These are phyloP conservation scores for Caenorhabditis zanzibari DNA, from an alignment of 2,888 invertebrate genomes.

Conservation along the genomic window DNA sequence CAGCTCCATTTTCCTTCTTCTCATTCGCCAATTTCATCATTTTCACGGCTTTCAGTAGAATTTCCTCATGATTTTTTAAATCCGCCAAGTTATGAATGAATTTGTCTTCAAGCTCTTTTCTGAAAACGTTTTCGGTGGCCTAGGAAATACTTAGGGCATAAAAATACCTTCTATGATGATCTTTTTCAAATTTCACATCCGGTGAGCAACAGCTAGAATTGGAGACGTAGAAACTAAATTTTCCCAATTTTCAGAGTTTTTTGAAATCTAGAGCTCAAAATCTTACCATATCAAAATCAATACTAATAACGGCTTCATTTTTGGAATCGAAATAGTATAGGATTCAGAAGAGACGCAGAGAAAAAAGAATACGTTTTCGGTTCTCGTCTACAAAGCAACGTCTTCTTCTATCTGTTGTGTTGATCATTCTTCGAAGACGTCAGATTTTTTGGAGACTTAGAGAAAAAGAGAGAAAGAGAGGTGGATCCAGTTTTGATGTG, in stretches of 20 bases:
- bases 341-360: not conserved
- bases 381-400: not conserved
- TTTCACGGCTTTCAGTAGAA: constrained; percentile 62
- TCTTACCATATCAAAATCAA: constrained; percentile 8
- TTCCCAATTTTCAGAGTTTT: not conserved
- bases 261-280: not conserved
- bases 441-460: not conserved
- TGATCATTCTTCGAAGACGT: not conserved
- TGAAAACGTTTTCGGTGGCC: not conserved
- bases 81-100: constrained; percentile 56
- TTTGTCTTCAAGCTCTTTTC: constrained; percentile 66
- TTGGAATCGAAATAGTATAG: too few relatives aligned
- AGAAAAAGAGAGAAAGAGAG: not conserved
- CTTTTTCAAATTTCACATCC: constrained; percentile 65
- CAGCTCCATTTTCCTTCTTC: constrained; percentile 44
- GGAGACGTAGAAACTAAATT: constrained; percentile 1
- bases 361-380: not conserved
- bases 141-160: not conserved
- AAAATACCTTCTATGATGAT: constrained; percentile 61
- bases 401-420: not conserved
- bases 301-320: not conserved
- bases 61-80: constrained; percentile 61
- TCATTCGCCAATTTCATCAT: constrained; percentile 60
- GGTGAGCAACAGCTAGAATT: constrained; percentile 32
- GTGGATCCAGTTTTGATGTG: not conserved